A percentile compares a stretch with the other conserved stretches of the same genome.
Evolutionary conservation across 2,888 invertebrate genomes (phyloP).

Genomic region (Agrochola macilenta): DNA sequence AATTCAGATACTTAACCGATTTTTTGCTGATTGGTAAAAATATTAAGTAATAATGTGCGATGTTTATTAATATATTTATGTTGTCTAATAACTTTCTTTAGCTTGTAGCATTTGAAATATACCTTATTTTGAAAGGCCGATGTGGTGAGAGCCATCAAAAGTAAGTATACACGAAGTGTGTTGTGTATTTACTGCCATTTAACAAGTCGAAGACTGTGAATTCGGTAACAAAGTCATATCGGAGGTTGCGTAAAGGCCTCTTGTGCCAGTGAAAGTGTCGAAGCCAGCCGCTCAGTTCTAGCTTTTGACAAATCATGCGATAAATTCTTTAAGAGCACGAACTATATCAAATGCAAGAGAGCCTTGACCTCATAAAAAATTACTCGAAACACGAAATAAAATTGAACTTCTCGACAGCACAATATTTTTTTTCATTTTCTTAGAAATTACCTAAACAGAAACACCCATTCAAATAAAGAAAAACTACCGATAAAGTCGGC

Average conservation of each 20-base stretch:
- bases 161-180: constrained; percentile 41
- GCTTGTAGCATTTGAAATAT: constrained; percentile 4
- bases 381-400: constrained; percentile 24
- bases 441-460: constrained; percentile 26
- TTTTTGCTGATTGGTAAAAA: background rate
- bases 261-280: constrained; percentile 75
- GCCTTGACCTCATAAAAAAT: constrained; percentile 44
- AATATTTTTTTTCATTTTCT: constrained; percentile 14
- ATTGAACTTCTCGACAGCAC: constrained; percentile 9
- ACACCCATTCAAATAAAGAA: constrained; percentile 17
- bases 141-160: constrained; percentile 29
- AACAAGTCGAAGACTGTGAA: constrained; percentile 62
- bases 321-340: constrained; percentile 52
- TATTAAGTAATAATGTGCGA: background rate
- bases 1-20: background rate
- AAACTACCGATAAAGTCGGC: constrained; percentile 17
- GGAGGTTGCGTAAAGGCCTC: constrained; percentile 73
- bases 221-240: constrained; percentile 73
- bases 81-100: background rate
- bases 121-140: background rate
- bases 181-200: constrained; percentile 50
- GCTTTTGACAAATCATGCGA: constrained; percentile 70
- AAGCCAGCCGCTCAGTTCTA: constrained; percentile 56
- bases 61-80: constrained; percentile 10
- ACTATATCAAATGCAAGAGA: constrained; percentile 50